Percentiles rank a stretch among this genome's conserved stretches.
Conservation (phyloP, 2,888 invertebrate species). For the Pandemis heparana region DNA sequence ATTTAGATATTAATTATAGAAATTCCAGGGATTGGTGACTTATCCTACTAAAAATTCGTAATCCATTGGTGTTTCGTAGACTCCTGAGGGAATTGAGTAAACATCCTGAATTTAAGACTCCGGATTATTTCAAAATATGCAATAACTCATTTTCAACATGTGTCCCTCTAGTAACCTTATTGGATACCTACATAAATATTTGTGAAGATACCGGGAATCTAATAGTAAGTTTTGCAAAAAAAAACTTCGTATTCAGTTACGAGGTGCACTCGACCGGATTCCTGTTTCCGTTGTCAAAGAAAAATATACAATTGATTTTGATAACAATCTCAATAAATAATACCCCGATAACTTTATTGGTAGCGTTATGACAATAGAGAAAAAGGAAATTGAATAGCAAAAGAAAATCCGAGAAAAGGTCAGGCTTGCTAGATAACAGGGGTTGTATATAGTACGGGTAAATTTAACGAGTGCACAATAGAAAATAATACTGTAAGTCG, state of each 20-base stretch:
- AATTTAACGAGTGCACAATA: conserved; percentile 35
- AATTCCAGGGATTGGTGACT: too few species aligned
- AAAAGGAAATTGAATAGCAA: conserved; percentile 41
- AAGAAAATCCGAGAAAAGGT: conserved; percentile 40
- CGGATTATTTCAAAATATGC: neutral
- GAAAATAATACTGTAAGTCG: conserved; percentile 26
- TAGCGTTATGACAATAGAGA: conserved; percentile 38
- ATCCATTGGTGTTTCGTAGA: too few species aligned
- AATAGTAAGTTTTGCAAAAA: neutral
- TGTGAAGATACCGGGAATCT: neutral
- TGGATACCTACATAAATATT: too few species aligned
- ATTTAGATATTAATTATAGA: too few species aligned
- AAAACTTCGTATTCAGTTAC: neutral
- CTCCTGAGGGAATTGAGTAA: too few species aligned
- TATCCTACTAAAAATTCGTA: too few species aligned
- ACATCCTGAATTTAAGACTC: too few species aligned
- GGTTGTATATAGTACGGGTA: conserved; percentile 35
- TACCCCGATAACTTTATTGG: conserved; percentile 35
- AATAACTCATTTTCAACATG: too few species aligned
- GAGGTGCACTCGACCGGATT: conserved; percentile 2
- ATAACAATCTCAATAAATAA: conserved; percentile 31
- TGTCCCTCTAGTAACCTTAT: too few species aligned
- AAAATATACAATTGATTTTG: conserved; percentile 20
- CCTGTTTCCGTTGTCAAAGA: conserved; percentile 17
- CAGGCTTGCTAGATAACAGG: conserved; percentile 31